phyloP scores from a whole-genome alignment of 2,113 vertebrate genomes.

The Leiothrix lutea region DNA sequence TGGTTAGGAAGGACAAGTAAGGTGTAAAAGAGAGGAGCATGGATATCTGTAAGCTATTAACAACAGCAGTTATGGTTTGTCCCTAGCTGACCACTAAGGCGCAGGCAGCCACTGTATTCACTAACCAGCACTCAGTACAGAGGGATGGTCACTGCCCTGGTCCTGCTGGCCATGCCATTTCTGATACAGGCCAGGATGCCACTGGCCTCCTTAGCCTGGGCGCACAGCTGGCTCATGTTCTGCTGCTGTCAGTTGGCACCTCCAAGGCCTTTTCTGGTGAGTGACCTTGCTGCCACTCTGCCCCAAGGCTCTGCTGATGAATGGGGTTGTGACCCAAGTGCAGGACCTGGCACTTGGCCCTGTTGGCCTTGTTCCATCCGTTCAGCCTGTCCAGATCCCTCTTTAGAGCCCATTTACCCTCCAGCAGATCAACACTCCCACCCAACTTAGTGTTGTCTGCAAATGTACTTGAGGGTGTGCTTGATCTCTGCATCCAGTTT shows the following conservation, averaged over 20 bases:
- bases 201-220: neutral
- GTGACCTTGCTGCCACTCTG: rapidly evolving
- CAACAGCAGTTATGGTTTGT: neutral
- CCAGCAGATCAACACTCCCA: neutral
- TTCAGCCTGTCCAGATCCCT: neutral
- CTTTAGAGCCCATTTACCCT: neutral
- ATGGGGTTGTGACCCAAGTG: neutral
- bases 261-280: neutral
- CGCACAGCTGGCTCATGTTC: neutral
- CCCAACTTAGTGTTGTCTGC: neutral
- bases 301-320: neutral
- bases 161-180: neutral
- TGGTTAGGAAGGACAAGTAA: neutral
- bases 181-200: neutral
- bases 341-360: neutral
- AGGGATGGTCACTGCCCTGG: neutral
- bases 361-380: neutral
- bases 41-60: neutral
- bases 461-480: neutral
- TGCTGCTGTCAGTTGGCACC: neutral
- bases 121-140: neutral
- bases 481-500: rapidly evolving
- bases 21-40: neutral
- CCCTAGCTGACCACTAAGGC: no score
- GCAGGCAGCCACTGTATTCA: neutral